Evolutionary conservation across 2,888 invertebrate species (phyloP), one percentile per base, ranked within the genome.

Genomic region (Apodemia duryi): DNA sequence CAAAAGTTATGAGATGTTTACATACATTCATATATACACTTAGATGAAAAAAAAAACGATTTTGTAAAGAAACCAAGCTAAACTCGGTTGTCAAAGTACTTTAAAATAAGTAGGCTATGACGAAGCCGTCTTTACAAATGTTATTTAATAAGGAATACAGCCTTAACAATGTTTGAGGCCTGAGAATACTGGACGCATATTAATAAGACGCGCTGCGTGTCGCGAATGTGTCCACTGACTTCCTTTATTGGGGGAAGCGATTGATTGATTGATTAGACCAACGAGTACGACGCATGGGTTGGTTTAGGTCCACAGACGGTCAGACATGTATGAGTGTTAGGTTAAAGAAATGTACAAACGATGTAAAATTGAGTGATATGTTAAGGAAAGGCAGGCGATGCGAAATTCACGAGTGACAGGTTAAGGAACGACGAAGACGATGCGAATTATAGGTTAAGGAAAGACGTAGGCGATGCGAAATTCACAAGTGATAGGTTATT

Each of bases 231-330:
- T 13, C n/a, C 49, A 51, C 13, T 2, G 35, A 60, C 35, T 60
- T 60, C 57, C 57, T 60, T 35, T 60, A 60, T 60, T 13, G 57
- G 32, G 29, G 57, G 57, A 60, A 60, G 57, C 57, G 6, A 57
- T 57, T 57, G 57, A 57, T 57, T 60, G 57, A 60, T 60, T 60
- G 57, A 60, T 60, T 60, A 60, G 57, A 60, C 57, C 35, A 35
- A 60, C n/a, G 5, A 51, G 46, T 54, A 28, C 29, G 32, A 10
- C 32, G 28, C 54, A 54, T 54, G 10, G 10, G 29, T 29, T n/a
- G 4, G 49, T 49, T 49, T 6, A n/a, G n/a, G n/a, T 49, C 3
- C 7, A 49, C n/a, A 49, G 6, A 46, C 46, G 13, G n/a, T 46
- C 4, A 2, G 46, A 46, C 2, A 46, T 13, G 13, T 46, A 46